Evolutionary conservation across 2,888 invertebrate species (phyloP).

Genomic region (Apamea monoglypha): DNA sequence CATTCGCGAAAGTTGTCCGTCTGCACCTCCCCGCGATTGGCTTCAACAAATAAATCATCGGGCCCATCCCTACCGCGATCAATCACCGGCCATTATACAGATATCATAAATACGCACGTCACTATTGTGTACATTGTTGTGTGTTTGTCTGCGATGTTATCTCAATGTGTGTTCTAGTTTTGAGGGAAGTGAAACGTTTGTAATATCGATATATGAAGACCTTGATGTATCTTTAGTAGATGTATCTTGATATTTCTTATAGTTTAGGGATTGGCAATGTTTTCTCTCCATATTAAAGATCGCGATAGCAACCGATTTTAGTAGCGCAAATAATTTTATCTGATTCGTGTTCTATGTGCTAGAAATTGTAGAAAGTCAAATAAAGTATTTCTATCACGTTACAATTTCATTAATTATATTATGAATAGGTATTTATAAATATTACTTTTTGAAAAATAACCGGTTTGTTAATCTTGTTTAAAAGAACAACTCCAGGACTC

Average conservation of each 20-base stretch:
- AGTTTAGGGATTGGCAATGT: background rate
- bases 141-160: constrained; percentile 48
- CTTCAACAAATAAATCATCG: constrained; percentile 71
- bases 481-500: too few relatives aligned
- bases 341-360: too few relatives aligned
- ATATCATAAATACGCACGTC: constrained; percentile 71
- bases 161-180: constrained; percentile 21
- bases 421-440: too few relatives aligned
- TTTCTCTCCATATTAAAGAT: background rate
- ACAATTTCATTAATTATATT: too few relatives aligned
- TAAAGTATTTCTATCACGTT: too few relatives aligned
- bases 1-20: constrained; percentile 53
- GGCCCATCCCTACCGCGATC: constrained; percentile 64
- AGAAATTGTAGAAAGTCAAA: too few relatives aligned
- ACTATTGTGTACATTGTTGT: constrained; percentile 57
- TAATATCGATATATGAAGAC: background rate
- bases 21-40: constrained; percentile 59
- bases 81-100: constrained; percentile 70
- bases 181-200: background rate
- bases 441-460: too few relatives aligned
- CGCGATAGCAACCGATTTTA: background rate
- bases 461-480: too few relatives aligned
- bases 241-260: too few relatives aligned
- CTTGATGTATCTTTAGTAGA: background rate
- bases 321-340: too few relatives aligned